A percentile compares a stretch with the other conserved stretches of the same genome.
Evolutionary conservation across 2,797 vertebrate species (phyloP).

Genomic region (Gymnothorax javanicus): DNA sequence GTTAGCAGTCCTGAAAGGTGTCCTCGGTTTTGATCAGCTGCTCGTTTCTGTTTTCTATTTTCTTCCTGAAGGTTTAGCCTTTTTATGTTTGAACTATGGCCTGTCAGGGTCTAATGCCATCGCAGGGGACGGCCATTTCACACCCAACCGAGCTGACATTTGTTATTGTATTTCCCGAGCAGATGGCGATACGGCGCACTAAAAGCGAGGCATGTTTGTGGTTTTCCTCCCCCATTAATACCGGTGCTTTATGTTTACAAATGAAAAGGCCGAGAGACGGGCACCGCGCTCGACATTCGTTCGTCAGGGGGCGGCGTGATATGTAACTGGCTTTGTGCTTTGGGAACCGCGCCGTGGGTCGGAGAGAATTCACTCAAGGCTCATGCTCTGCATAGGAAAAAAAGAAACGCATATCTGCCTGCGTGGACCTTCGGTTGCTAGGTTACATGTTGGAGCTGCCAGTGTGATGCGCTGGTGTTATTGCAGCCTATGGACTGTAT

Average conservation of each 20-base stretch:
- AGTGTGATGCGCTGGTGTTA: constrained; percentile 48
- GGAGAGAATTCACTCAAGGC: constrained; percentile 54
- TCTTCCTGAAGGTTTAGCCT: constrained; percentile 7
- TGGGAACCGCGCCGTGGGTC: constrained; percentile 40
- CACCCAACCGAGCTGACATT: constrained; percentile 6
- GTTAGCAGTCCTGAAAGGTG: neutral
- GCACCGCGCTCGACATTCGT: constrained; percentile 44
- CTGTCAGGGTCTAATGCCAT: constrained; percentile 5
- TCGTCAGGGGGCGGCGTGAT: constrained; percentile 51
- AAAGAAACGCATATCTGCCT: constrained; percentile 63
- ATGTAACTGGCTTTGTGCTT: constrained; percentile 43
- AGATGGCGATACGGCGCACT: constrained; percentile 18
- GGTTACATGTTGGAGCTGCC: constrained; percentile 73
- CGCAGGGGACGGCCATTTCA: neutral
- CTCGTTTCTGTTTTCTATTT: neutral
- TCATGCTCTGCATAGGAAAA: constrained; percentile 66
- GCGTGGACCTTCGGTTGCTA: constrained; percentile 70
- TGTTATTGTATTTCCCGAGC: constrained; percentile 12
- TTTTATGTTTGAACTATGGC: constrained; percentile 18
- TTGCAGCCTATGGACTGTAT: constrained; percentile 38
- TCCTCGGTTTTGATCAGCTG: neutral
- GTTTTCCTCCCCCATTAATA: constrained; percentile 5
- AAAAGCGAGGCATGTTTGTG: constrained; percentile 9
- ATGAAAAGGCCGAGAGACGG: constrained; percentile 41
- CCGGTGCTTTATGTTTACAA: constrained; percentile 14